Conservation (phyloP, 37 sponge, comb jelly and placozoan genomes). For the Bolinopsis microptera region DNA sequence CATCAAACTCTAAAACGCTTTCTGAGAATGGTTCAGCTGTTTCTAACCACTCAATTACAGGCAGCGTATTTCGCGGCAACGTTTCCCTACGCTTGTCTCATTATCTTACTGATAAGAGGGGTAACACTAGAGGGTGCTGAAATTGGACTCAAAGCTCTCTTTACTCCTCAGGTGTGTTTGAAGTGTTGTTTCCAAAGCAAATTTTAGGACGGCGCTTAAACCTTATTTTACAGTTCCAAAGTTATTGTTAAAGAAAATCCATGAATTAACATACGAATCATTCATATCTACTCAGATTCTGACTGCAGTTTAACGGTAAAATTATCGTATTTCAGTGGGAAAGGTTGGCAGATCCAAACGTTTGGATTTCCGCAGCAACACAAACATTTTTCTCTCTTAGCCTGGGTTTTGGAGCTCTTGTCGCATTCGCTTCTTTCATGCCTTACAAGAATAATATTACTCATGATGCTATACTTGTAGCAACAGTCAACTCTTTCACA, state of each 20-base stretch:
- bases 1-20: no score
- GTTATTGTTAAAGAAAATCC: not conserved
- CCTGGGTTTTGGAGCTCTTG: constrained; percentile 81
- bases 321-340: not conserved
- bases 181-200: no score
- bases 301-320: no score
- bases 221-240: no score
- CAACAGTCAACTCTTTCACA: constrained; percentile 79
- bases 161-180: not conserved
- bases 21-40: no score
- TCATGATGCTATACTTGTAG: constrained; percentile 76
- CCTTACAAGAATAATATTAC: constrained; percentile 75
- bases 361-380: constrained; percentile 94
- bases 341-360: constrained; percentile 59
- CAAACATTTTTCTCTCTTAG: constrained; percentile 97
- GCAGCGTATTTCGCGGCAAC: constrained; percentile 28
- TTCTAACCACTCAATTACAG: no score
- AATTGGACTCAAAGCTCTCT: not conserved
- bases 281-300: no score
- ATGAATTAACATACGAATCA: no score
- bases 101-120: not conserved
- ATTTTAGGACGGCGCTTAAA: no score
- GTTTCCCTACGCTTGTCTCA: constrained; percentile 22
- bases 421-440: constrained; percentile 86
- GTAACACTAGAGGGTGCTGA: not conserved